A percentile compares a stretch with the other conserved stretches of the same genome.
phyloP scores from a whole-genome alignment of 2,888 invertebrate species.

The Protula sp. region DNA sequence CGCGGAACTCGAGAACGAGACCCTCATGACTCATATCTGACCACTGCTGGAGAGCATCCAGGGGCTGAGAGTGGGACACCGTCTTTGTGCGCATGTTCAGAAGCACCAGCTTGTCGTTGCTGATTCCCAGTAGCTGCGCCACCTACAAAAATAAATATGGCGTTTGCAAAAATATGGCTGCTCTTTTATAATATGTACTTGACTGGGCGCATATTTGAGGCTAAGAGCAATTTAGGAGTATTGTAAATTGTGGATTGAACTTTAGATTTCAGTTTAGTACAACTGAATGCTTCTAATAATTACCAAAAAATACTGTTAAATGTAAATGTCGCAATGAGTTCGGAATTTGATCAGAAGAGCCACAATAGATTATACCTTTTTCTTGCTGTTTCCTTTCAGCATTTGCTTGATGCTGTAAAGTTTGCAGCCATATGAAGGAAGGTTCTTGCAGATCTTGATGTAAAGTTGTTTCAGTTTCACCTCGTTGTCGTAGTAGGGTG shows the following conservation, averaged over 20 bases:
- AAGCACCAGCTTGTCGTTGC: slow-evolving; percentile 59
- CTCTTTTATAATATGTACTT: too few species aligned
- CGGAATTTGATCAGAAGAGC: too few species aligned
- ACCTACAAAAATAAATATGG: slow-evolving; percentile 8
- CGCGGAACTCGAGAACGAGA: slow-evolving; percentile 61
- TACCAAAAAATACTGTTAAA: too few species aligned
- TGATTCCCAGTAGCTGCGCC: slow-evolving; percentile 56
- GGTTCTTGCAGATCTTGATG: slow-evolving; percentile 61
- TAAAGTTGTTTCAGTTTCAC: slow-evolving; percentile 63
- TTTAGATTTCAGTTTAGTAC: too few species aligned
- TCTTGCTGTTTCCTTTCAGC: slow-evolving; percentile 60
- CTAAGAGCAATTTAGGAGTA: too few species aligned
- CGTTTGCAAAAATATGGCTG: too few species aligned
- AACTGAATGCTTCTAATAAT: too few species aligned
- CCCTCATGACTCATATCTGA: slow-evolving; percentile 62
- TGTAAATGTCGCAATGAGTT: too few species aligned
- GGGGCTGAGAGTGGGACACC: slow-evolving; percentile 57
- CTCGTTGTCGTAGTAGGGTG: slow-evolving; percentile 63
- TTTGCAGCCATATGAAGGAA: slow-evolving; percentile 62
- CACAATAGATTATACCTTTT: too few species aligned
- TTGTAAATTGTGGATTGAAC: too few species aligned
- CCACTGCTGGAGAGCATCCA: slow-evolving; percentile 62
- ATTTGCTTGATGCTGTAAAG: slow-evolving; percentile 63
- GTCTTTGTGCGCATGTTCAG: slow-evolving; percentile 62
- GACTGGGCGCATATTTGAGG: too few species aligned